Conservation (phyloP, 2,888 invertebrate genomes). For the Hecatera dysodea region DNA sequence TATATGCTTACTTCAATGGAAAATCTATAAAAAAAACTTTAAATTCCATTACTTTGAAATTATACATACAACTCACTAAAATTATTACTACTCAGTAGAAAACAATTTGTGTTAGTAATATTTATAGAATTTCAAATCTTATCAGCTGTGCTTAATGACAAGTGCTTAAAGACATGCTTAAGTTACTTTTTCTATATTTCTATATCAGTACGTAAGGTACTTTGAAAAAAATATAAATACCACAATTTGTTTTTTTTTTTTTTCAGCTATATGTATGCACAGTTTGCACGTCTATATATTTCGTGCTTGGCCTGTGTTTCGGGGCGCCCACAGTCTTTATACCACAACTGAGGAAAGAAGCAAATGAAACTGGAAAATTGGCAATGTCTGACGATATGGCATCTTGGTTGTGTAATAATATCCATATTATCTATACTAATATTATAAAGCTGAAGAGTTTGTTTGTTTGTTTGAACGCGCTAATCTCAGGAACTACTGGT, state of each 20-base stretch:
- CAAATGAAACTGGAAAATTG: slow-evolving; percentile 67
- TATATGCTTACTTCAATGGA: background rate
- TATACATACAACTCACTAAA: too few relatives aligned
- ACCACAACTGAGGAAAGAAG: slow-evolving; percentile 73
- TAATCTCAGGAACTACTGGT: too few relatives aligned
- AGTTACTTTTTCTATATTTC: too few relatives aligned
- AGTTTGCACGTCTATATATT: slow-evolving; percentile 70
- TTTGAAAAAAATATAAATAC: background rate
- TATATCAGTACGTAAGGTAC: background rate
- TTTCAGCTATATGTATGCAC: slow-evolving; percentile 73
- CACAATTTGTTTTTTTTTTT: slow-evolving; percentile 25
- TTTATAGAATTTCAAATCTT: background rate
- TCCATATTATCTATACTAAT: too few relatives aligned
- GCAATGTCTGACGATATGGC: slow-evolving; percentile 71
- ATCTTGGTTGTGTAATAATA: slow-evolving; percentile 76
- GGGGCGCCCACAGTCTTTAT: slow-evolving; percentile 76
- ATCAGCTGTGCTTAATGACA: too few relatives aligned
- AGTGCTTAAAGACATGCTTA: background rate
- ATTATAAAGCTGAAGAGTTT: too few relatives aligned
- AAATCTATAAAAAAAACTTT: fast-evolving
- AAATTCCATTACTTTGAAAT: background rate
- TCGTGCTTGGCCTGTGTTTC: slow-evolving; percentile 73
- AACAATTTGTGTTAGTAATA: background rate
- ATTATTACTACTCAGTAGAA: background rate
- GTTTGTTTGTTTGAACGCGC: too few relatives aligned